Evolutionary conservation across 2,113 vertebrate genomes (phyloP), one percentile per base, ranked within the genome.

Genomic region (Hylia prasina): DNA sequence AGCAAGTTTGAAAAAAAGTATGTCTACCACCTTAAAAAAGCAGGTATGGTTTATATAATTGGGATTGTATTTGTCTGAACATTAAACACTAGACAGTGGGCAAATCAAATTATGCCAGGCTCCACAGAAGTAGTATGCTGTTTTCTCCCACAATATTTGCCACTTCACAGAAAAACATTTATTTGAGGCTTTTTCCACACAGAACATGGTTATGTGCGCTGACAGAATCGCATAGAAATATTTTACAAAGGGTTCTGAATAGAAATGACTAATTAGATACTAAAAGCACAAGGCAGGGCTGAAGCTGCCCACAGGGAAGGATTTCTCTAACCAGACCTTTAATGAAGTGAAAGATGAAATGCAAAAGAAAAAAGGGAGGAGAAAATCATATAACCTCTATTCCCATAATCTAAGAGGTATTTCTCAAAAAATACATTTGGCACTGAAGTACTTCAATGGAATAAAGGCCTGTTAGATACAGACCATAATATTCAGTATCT

Each of bases 331-430:
- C 37, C n/a, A 69, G 68, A 50, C 54, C 35, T 87, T 44, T 80
- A 89, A 93, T 40, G 50, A 92, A 93, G 28, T 33, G 13, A 58
- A 89, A 93, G 48, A 92, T 61, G 9, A 95, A 89, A 94, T 28
- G 8, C 9, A 80, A 82, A 66, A 81, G 40, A 72, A 79, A 57
- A 77, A 57, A 28, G 5, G 6, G 13, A 19, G 33, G 72, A 2
- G 15, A 13, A 21, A 60, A 25, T 39, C 33, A 37, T 50, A 30
- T 50, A 69, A 23, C 9, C 54, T 85, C 57, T 81, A 35, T 68
- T 92, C 69, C 56, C 69, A 51, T 50, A 56, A 45, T 12, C 18
- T 70, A 50, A 75, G 31, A 35, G 8, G 5, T 60, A 92, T 44
- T 63, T 82, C 66, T 93, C 58, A 78, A 54, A 79, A 93, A 91